phyloP scores from a whole-genome alignment of 2,113 vertebrate species.

The Hylia prasina region DNA sequence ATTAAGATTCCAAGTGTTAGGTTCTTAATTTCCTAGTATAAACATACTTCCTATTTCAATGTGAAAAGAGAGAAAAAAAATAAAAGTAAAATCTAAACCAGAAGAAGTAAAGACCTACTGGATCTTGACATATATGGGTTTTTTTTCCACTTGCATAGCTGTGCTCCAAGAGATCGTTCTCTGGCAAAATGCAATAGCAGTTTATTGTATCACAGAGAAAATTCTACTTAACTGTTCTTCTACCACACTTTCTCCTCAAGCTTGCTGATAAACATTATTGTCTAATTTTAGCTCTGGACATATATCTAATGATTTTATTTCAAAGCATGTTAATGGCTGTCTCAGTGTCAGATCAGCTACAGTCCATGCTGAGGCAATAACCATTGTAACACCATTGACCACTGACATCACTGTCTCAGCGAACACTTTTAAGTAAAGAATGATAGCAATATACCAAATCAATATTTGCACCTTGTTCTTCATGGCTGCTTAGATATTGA shows the following conservation, averaged over 20 bases:
- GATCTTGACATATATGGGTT: not conserved
- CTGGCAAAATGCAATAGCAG: not conserved
- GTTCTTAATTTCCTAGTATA: not conserved
- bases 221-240: not conserved
- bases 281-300: not conserved
- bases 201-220: not conserved
- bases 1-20: not conserved
- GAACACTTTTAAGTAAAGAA: slow-evolving; percentile 23
- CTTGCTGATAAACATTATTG: not conserved
- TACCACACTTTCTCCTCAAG: not conserved
- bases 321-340: slow-evolving; percentile 7
- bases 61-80: not conserved
- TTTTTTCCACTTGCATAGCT: not conserved
- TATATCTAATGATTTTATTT: slow-evolving; percentile 10
- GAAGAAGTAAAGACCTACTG: not conserved
- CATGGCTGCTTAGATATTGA: not conserved
- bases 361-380: not conserved
- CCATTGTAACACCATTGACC: not conserved
- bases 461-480: slow-evolving; percentile 8
- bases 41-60: not conserved
- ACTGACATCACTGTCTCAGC: not conserved
- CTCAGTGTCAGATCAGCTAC: not conserved
- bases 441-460: slow-evolving; percentile 30
- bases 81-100: not conserved
- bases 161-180: not conserved